Conservation (phyloP, 1,140 invertebrate genomes). For the Drosophila repleta region DNA sequence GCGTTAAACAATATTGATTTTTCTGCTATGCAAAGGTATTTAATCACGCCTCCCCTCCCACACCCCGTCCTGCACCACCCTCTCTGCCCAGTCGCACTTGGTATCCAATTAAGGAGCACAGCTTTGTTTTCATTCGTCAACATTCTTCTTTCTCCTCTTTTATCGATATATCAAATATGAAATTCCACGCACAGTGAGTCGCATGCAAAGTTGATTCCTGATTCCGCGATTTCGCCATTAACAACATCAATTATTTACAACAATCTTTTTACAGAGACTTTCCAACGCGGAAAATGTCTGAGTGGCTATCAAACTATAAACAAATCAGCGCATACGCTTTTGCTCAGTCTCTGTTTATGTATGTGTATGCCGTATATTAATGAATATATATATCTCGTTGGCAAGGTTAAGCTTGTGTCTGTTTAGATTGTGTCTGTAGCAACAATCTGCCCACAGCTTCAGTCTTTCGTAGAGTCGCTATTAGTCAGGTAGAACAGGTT, state of each 20-base stretch:
- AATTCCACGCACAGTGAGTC: constrained; percentile 50
- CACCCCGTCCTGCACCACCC: neutral
- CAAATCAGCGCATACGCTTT: constrained; percentile 22
- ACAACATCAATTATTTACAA: constrained; percentile 47
- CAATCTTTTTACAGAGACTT: constrained; percentile 9
- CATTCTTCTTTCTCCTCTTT: constrained; percentile 21
- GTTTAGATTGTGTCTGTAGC: constrained; percentile 2
- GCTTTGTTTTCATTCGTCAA: constrained; percentile 38
- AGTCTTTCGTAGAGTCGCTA: constrained; percentile 1
- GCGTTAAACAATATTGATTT: constrained; percentile 74
- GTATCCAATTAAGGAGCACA: constrained; percentile 62
- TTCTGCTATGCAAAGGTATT: constrained; percentile 49
- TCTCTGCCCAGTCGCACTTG: too few species aligned
- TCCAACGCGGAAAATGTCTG: constrained; percentile 44
- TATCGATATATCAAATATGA: constrained; percentile 32
- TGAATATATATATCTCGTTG: constrained; percentile 24
- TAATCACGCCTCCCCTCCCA: constrained; percentile 43
- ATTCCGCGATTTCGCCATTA: constrained; percentile 36
- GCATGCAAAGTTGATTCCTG: constrained; percentile 13
- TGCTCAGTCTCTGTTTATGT: constrained; percentile 9
- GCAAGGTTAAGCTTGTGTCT: constrained; percentile 52
- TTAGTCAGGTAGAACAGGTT: constrained; percentile 10
- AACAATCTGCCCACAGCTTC: constrained; percentile 2
- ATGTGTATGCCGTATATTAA: neutral
- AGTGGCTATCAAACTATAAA: constrained; percentile 32